These are phyloP conservation scores for Charina bottae DNA, from an alignment of 2,113 vertebrate genomes.

Conservation along the genomic window DNA sequence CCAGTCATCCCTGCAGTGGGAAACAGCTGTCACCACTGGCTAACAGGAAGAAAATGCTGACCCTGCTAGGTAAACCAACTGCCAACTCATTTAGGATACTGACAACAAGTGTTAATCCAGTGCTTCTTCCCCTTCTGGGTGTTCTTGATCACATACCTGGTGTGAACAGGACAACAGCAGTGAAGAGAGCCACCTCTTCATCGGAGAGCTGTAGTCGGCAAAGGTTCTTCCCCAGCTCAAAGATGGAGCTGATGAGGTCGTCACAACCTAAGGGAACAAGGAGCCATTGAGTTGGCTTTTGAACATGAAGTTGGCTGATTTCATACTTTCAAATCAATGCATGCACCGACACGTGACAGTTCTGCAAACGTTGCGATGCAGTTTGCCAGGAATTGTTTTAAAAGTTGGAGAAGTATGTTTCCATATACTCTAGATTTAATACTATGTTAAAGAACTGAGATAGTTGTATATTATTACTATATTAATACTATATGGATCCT, in stretches of 20 bases:
- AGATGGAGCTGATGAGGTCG: constrained; percentile 82
- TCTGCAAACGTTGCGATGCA: background rate
- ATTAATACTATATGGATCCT: too few species aligned
- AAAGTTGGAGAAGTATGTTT: background rate
- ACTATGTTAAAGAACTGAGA: background rate
- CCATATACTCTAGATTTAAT: background rate
- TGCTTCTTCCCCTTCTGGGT: too few species aligned
- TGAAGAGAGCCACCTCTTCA: constrained; percentile 89
- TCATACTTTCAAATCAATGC: background rate
- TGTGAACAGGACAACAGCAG: constrained; percentile 84
- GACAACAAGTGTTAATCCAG: background rate
- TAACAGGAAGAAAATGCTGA: background rate
- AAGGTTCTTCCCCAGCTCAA: constrained; percentile 84
- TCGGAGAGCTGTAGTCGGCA: constrained; percentile 86
- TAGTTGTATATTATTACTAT: background rate
- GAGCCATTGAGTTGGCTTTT: background rate
- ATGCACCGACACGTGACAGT: background rate
- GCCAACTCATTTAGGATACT: background rate
- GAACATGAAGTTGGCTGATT: background rate
- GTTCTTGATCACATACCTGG: constrained; percentile 72
- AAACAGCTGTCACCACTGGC: too few species aligned
- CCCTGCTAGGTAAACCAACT: background rate
- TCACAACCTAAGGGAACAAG: constrained; percentile 80
- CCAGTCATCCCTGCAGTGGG: background rate
- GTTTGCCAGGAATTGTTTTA: background rate